Evolutionary conservation across 2,113 vertebrate species (phyloP).

Genomic region (Urocolius indicus): DNA sequence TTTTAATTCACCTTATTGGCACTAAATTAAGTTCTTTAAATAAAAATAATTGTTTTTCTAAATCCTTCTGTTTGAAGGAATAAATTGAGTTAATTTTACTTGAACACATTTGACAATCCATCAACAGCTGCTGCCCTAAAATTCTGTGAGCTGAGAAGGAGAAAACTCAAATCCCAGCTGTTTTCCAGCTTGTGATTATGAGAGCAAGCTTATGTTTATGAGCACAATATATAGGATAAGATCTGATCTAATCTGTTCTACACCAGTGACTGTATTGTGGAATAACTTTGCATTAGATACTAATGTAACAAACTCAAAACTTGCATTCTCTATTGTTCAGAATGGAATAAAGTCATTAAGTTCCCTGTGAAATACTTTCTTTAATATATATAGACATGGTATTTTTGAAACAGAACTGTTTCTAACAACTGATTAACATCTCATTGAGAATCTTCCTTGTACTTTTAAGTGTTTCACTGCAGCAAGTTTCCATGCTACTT

Average conservation of each 20-base stretch:
- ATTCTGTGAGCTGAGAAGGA: not conserved
- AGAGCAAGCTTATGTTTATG: not conserved
- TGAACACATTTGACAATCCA: not conserved
- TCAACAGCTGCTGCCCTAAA: conserved; percentile 13
- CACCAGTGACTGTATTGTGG: not conserved
- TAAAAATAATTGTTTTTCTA: not conserved
- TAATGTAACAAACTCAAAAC: not conserved
- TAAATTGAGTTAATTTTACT: conserved; percentile 36
- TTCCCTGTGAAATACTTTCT: not conserved
- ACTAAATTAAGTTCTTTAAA: not conserved
- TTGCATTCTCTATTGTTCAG: not conserved
- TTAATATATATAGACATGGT: not conserved
- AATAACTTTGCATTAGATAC: not conserved
- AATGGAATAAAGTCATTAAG: not conserved
- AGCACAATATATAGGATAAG: not conserved
- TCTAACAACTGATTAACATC: not conserved
- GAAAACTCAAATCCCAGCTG: not conserved
- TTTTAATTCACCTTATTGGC: not conserved
- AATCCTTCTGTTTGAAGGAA: not conserved
- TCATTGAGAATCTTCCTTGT: not conserved
- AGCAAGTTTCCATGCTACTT: not conserved
- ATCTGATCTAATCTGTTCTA: not conserved
- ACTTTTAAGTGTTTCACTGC: not conserved
- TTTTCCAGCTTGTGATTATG: not conserved
- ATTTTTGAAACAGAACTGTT: not conserved